Evolutionary conservation across 2,888 invertebrate species (phyloP).

Genomic region (Thumatha senex): DNA sequence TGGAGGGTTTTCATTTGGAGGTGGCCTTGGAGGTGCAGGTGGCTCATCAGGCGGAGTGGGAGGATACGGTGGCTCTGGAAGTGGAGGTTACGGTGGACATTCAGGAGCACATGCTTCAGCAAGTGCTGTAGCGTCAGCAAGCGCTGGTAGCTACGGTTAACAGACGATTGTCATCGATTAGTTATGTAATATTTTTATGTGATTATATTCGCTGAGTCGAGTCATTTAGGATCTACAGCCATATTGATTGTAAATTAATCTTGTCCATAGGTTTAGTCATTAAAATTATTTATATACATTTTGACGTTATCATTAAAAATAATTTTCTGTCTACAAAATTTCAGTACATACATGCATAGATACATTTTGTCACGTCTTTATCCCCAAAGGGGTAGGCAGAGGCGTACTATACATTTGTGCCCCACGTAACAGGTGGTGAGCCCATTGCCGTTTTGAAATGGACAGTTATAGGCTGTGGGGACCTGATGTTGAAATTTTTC

Average conservation of each 20-base stretch:
- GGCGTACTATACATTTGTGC: no score
- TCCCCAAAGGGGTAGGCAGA: no score
- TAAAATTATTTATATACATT: slow-evolving; percentile 34
- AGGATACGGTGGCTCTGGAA: slow-evolving; percentile 21
- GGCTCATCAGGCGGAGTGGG: slow-evolving; percentile 10
- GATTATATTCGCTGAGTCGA: slow-evolving; percentile 15
- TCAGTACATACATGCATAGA: no score
- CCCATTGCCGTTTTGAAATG: no score
- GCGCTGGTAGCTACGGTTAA: slow-evolving; percentile 59
- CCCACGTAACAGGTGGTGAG: no score
- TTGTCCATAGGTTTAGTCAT: slow-evolving; percentile 30
- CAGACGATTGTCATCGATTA: neutral
- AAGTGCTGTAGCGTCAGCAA: slow-evolving; percentile 59
- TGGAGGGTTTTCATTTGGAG: slow-evolving; percentile 15
- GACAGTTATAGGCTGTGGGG: no score
- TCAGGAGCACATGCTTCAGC: slow-evolving; percentile 53
- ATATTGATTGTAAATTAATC: slow-evolving; percentile 31
- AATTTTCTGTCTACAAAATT: no score
- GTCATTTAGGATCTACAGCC: slow-evolving; percentile 33
- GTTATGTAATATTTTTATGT: slow-evolving; percentile 8
- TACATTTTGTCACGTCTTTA: no score
- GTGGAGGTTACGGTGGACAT: slow-evolving; percentile 40
- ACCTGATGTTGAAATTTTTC: no score
- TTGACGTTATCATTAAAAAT: neutral
- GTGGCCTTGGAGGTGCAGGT: slow-evolving; percentile 13